Evolutionary conservation across 2,113 vertebrate genomes (phyloP).

Genomic region (Agelaius tricolor): DNA sequence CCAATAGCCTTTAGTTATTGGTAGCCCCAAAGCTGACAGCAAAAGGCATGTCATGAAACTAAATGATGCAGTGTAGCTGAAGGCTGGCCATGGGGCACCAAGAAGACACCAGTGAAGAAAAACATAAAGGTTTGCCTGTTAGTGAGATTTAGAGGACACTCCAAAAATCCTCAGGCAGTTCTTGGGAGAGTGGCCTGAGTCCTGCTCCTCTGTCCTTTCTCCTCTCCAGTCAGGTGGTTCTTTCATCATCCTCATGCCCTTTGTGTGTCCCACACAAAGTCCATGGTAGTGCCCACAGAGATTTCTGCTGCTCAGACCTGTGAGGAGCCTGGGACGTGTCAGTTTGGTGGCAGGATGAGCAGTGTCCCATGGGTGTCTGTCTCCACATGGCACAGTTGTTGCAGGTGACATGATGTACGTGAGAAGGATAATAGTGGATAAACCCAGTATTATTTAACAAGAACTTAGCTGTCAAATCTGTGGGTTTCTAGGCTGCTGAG

Average conservation of each 20-base stretch:
- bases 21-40: background rate
- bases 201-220: background rate
- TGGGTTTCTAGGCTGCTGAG: background rate
- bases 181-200: background rate
- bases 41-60: background rate
- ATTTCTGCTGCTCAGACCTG: background rate
- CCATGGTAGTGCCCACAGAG: background rate
- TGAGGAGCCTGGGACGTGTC: fast-evolving
- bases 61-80: background rate
- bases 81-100: background rate
- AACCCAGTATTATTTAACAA: background rate
- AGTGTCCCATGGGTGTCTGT: background rate
- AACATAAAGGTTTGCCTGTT: background rate
- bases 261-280: background rate
- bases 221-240: background rate
- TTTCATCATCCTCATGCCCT: background rate
- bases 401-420: background rate
- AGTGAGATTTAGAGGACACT: background rate
- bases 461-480: background rate
- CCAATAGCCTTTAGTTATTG: background rate
- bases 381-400: background rate
- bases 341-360: background rate
- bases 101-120: background rate
- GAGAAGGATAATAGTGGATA: background rate
- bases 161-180: background rate